Evolutionary conservation across 2,888 invertebrate genomes (phyloP), one percentile per base, ranked within the genome.

Genomic region (Drosophila atroscutellata): DNA sequence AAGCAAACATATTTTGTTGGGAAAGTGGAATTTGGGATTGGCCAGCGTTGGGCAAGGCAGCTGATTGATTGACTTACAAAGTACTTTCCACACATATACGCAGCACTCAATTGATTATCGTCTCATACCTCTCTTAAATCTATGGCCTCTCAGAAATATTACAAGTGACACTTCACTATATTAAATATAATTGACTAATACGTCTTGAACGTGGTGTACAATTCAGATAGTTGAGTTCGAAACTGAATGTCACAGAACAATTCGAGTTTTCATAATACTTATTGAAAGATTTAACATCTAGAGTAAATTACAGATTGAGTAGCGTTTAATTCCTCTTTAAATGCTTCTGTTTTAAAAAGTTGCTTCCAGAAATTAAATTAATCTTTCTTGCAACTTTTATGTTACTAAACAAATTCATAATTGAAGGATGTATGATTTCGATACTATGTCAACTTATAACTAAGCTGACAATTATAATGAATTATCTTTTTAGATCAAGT

Each of bases 31-130:
- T 61, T 71, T 67, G 70, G 36, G 20, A 54, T 72, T 60, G 65
- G 60, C 51, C 58, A 64, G 34, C 50, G 55, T 34, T 24, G 34
- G 37, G 28, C 15, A 34, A 11, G 45, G 30, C 47, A 63, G 34
- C 51, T 72, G 81, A 69, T 77, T 75, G 78, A 75, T 81, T 71
- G 63, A 57, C 42, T 56, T 50, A 24, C 54, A 20, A 13, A 49
- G 36, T 37, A 15, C 13, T 32, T 34, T 36, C 8, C 13, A 24
- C 28, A 36, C 64, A 5, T 39, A 8, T 32, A 24, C 15, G 8
- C 30, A 5, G 56, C 56, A 42, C 42, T 42, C 15, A 30, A 42
- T 42, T 56, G 20, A 20, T 20, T 39, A 20, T 42, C 6, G 5
- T 6, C 3, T 3, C 11, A 50, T 15, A 15, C 15, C 26, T 3